These are phyloP conservation scores for Pteropus alecto DNA, from an alignment of 2,113 vertebrate species.

Conservation along the genomic window DNA sequence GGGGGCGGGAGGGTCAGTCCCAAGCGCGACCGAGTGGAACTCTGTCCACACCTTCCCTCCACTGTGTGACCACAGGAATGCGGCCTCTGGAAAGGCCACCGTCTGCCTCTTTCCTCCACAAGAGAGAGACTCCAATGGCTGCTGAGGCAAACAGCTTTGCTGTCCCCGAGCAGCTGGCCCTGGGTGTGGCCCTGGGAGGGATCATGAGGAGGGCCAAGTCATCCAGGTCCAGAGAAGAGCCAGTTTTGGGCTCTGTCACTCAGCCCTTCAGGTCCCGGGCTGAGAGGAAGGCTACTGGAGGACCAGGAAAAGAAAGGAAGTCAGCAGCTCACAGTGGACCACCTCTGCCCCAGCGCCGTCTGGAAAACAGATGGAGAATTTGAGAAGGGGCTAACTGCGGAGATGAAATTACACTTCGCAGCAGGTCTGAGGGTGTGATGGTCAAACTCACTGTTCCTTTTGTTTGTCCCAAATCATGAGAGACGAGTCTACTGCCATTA, in stretches of 20 bases:
- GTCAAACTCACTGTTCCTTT: background rate
- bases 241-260: rapidly evolving
- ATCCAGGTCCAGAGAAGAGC: background rate
- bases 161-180: background rate
- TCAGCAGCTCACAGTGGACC: background rate
- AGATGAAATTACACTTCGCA: background rate
- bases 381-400: no score
- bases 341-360: background rate
- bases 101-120: background rate
- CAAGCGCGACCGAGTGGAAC: background rate
- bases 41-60: background rate
- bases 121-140: background rate
- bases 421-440: background rate
- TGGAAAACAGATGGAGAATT: background rate
- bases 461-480: background rate
- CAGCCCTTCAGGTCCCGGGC: background rate
- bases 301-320: no score
- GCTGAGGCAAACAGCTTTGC: background rate
- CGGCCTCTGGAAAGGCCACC: background rate
- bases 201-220: rapidly evolving
- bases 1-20: background rate
- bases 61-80: background rate
- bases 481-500: background rate
- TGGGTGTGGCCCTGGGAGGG: background rate
- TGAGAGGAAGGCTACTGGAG: background rate